Percentiles rank a stretch among this genome's conserved stretches.
phyloP scores from a whole-genome alignment of 2,797 vertebrate species.

The Otolemur crassicaudatus region DNA sequence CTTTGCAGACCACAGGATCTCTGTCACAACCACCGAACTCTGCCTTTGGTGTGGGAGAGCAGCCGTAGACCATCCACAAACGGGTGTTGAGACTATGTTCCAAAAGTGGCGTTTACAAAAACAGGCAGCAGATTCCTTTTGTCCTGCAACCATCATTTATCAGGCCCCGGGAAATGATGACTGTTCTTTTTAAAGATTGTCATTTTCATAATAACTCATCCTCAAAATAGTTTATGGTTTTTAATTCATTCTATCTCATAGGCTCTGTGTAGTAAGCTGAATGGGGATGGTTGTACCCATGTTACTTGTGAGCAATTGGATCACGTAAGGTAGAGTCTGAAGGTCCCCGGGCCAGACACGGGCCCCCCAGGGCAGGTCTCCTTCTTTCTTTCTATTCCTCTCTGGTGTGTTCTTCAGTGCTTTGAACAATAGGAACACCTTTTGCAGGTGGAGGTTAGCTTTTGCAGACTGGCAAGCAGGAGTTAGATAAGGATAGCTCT shows the following conservation, averaged over 20 bases:
- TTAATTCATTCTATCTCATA: not conserved
- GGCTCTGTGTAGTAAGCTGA: not conserved
- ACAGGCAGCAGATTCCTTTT: not conserved
- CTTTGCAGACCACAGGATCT: not conserved
- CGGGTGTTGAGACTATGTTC: not conserved
- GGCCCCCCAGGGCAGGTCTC: not conserved
- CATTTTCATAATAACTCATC: not conserved
- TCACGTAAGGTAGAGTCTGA: not conserved
- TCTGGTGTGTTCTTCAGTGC: not conserved
- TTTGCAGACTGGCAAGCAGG: slow-evolving; percentile 31
- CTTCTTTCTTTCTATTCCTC: not conserved
- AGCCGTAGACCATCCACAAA: not conserved
- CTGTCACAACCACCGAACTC: not conserved
- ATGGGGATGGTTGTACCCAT: too few species aligned
- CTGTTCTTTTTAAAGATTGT: slow-evolving; percentile 8
- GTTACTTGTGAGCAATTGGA: not conserved
- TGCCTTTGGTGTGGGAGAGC: not conserved
- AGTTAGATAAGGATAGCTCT: slow-evolving; percentile 33
- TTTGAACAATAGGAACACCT: not conserved
- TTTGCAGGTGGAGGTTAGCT: not conserved
- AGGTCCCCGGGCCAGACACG: not conserved
- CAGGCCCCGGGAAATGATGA: not conserved
- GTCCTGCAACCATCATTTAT: not conserved
- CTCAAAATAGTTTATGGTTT: not conserved
- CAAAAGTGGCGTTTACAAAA: slow-evolving; percentile 45